Evolutionary conservation across 1,140 invertebrate genomes (phyloP).

Genomic region (Cydia fagiglandana): DNA sequence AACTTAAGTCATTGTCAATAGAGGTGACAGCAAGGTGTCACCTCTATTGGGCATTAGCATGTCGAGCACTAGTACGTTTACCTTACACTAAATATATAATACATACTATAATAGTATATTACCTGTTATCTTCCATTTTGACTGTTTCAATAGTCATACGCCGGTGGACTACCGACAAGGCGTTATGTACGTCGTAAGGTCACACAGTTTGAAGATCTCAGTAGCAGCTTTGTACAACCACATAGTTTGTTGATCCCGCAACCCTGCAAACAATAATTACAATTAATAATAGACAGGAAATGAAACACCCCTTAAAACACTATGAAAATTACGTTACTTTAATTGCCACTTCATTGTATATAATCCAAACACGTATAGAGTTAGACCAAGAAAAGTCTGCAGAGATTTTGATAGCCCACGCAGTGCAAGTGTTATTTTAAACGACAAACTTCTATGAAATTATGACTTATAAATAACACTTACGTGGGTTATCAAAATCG

Average conservation of each 20-base stretch:
- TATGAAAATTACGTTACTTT: not conserved
- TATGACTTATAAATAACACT: too few species aligned
- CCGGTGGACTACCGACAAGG: slow-evolving; percentile 55
- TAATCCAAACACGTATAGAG: too few species aligned
- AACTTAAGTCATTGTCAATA: too few species aligned
- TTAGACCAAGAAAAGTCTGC: too few species aligned
- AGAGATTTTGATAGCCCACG: too few species aligned
- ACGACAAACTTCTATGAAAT: too few species aligned
- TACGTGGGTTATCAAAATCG: too few species aligned
- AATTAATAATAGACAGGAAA: not conserved
- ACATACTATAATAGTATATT: not conserved
- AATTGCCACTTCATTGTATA: not conserved
- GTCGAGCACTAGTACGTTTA: too few species aligned
- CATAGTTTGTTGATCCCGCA: slow-evolving; percentile 55
- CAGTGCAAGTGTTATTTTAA: too few species aligned
- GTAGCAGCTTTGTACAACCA: slow-evolving; percentile 43
- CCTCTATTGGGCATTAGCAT: too few species aligned
- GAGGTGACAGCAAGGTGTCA: too few species aligned
- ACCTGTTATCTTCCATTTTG: slow-evolving; percentile 64
- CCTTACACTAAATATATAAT: too few species aligned
- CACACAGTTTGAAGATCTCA: slow-evolving; percentile 41
- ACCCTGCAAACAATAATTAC: slow-evolving; percentile 46
- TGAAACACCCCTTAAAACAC: not conserved
- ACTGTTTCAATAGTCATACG: not conserved
- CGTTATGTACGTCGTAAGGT: slow-evolving; percentile 40